phyloP scores from a whole-genome alignment of 2,888 invertebrate species.

The Dryadula phaetusa region DNA sequence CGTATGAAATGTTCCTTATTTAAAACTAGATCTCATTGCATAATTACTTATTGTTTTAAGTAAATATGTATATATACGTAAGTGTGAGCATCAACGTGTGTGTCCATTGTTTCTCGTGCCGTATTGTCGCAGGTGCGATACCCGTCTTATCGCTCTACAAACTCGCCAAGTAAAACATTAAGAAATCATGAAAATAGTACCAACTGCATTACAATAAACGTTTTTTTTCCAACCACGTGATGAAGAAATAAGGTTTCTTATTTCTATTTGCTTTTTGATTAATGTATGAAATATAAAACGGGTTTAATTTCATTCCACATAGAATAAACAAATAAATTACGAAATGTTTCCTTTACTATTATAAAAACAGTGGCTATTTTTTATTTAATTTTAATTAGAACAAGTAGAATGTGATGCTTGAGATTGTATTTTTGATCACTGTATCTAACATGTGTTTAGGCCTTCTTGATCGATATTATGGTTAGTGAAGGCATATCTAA shows the following conservation, averaged over 20 bases:
- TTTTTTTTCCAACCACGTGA: background rate
- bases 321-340: background rate
- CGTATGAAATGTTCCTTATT: background rate
- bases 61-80: background rate
- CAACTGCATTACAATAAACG: background rate
- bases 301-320: background rate
- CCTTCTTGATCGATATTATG: too few species aligned
- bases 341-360: background rate
- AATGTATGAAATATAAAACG: background rate
- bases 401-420: background rate
- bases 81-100: background rate
- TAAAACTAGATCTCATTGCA: background rate
- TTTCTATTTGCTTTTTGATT: conserved; percentile 8
- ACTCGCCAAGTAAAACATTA: conserved; percentile 6
- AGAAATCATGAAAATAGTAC: background rate
- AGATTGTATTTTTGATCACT: too few species aligned
- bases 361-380: background rate
- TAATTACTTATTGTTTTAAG: background rate
- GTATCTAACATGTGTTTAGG: too few species aligned
- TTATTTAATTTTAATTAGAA: background rate
- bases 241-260: background rate
- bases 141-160: conserved; percentile 7
- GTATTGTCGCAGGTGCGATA: conserved; percentile 12
- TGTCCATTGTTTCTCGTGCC: background rate
- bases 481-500: too few species aligned